Conservation (phyloP, 2,888 invertebrate genomes). For the Muscina levida region DNA sequence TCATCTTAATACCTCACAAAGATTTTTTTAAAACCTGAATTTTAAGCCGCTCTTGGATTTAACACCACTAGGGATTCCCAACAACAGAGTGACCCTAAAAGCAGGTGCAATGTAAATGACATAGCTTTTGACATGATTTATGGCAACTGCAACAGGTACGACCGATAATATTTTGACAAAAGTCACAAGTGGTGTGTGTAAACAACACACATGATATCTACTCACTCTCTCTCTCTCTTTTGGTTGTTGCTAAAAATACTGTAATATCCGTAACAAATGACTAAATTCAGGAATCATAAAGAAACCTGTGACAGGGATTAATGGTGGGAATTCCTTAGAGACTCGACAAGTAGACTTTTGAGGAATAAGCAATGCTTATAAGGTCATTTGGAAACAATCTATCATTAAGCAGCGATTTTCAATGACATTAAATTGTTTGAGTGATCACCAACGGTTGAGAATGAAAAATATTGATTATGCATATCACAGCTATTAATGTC, state of each 20-base stretch:
- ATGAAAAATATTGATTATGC: too few relatives aligned
- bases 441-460: neutral
- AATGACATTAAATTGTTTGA: neutral
- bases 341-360: slow-evolving; percentile 11
- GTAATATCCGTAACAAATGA: slow-evolving; percentile 37
- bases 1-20: too few relatives aligned
- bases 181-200: slow-evolving; percentile 15
- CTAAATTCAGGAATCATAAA: slow-evolving; percentile 3
- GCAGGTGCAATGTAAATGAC: slow-evolving; percentile 35
- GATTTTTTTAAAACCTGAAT: too few relatives aligned
- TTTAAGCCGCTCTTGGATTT: too few relatives aligned
- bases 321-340: neutral
- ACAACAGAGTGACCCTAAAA: neutral
- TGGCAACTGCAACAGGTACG: slow-evolving; percentile 35
- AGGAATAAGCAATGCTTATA: neutral
- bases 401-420: neutral
- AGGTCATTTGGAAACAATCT: neutral
- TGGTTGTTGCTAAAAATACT: too few relatives aligned
- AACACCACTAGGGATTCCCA: too few relatives aligned
- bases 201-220: slow-evolving; percentile 30
- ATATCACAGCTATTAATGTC: too few relatives aligned
- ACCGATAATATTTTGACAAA: slow-evolving; percentile 37
- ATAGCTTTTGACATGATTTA: slow-evolving; percentile 5
- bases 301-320: slow-evolving; percentile 1
- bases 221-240: too few relatives aligned